Conservation (phyloP, 2,888 invertebrate species). For the Liodrosophila aerea region DNA sequence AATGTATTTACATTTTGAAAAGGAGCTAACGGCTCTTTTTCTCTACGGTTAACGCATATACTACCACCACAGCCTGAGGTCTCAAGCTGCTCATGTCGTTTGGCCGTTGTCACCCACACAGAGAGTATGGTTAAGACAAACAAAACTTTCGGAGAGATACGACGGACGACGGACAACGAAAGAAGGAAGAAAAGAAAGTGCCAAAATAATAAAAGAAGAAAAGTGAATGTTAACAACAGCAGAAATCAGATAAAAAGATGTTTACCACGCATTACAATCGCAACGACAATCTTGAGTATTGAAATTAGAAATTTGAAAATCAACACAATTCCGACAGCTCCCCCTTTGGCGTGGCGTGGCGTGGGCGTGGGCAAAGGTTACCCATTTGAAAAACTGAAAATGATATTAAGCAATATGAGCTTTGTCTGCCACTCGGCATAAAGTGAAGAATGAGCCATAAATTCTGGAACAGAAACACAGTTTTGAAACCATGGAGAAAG, state of each 20-base stretch:
- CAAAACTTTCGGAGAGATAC: constrained; percentile 57
- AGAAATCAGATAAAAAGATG: constrained; percentile 23
- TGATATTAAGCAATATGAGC: no score
- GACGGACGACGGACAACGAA: no score
- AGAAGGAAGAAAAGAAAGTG: constrained; percentile 56
- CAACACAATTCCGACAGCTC: constrained; percentile 13
- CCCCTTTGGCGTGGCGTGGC: no score
- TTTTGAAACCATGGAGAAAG: constrained; percentile 49
- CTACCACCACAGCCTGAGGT: neutral
- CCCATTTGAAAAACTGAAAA: no score
- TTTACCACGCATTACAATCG: neutral
- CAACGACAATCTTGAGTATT: constrained; percentile 15
- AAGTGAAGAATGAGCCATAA: constrained; percentile 61
- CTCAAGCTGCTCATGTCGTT: neutral
- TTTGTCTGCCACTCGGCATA: no score
- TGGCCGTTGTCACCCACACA: constrained; percentile 47
- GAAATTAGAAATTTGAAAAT: constrained; percentile 15
- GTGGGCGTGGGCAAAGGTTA: constrained; percentile 38
- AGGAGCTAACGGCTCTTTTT: constrained; percentile 51
- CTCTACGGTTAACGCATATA: constrained; percentile 36
- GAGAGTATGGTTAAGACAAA: constrained; percentile 43
- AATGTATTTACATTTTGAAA: constrained; percentile 58
- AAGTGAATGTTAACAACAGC: constrained; percentile 62
- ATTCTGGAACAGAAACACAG: constrained; percentile 47
- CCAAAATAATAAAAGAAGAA: constrained; percentile 47